Evolutionary conservation across 2,113 vertebrate genomes (phyloP).

Genomic region (Tauraco erythrolophus): DNA sequence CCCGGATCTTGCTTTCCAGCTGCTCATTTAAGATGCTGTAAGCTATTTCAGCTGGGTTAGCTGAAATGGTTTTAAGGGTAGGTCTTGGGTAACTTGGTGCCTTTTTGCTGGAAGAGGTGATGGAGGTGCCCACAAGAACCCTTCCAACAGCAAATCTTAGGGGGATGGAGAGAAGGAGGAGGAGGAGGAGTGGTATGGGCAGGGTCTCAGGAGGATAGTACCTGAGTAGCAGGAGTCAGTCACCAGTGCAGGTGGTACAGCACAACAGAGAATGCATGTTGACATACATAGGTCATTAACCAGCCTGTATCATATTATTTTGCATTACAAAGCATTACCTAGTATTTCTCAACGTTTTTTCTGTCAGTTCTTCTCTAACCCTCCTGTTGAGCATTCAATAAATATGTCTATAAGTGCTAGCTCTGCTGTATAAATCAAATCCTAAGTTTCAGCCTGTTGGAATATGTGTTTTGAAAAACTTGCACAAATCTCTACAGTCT

Average conservation of each 20-base stretch:
- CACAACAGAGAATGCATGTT: neutral
- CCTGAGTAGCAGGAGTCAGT: neutral
- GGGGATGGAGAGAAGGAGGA: neutral
- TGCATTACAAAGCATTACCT: neutral
- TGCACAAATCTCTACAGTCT: neutral
- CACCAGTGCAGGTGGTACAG: neutral
- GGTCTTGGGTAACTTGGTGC: neutral
- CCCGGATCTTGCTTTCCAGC: neutral
- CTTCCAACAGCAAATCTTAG: neutral
- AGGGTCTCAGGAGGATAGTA: fast-evolving
- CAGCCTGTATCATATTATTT: neutral
- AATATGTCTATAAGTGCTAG: neutral
- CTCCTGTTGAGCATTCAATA: neutral
- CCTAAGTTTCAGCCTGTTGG: neutral
- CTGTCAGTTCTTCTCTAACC: neutral
- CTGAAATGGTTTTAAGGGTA: neutral
- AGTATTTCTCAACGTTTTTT: neutral
- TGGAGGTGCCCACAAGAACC: neutral
- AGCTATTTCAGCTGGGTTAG: neutral
- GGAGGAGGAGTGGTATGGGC: fast-evolving
- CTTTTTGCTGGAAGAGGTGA: neutral
- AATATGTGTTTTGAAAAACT: neutral
- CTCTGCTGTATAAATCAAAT: neutral
- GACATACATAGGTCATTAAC: neutral
- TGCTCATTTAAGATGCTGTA: neutral